Conservation (phyloP, 2,797 vertebrate species). For the Poecilia gillii region DNA sequence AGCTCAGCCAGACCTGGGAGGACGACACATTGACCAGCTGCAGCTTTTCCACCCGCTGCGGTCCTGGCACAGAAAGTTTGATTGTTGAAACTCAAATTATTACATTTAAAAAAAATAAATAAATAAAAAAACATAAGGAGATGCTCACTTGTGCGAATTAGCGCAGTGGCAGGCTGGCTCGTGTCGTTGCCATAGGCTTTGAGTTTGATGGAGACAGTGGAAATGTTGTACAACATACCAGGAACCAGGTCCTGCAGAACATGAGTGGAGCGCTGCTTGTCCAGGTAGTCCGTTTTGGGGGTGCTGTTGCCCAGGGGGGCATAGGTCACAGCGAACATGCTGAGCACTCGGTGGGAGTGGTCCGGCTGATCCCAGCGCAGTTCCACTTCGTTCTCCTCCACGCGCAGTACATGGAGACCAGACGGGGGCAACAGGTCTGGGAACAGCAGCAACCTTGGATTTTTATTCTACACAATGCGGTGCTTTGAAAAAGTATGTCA, state of each 20-base stretch:
- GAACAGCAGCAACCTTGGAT: slow-evolving; percentile 66
- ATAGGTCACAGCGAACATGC: slow-evolving; percentile 93
- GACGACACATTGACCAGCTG: slow-evolving; percentile 89
- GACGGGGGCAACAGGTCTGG: slow-evolving; percentile 95
- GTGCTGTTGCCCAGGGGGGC: slow-evolving; percentile 85
- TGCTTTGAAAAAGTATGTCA: neutral
- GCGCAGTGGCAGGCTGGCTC: slow-evolving; percentile 89
- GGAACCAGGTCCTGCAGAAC: slow-evolving; percentile 89
- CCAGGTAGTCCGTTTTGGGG: slow-evolving; percentile 91
- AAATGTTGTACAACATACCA: slow-evolving; percentile 95
- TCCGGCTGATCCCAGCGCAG: slow-evolving; percentile 92
- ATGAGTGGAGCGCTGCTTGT: slow-evolving; percentile 86
- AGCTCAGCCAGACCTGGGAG: slow-evolving; percentile 87
- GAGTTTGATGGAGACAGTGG: slow-evolving; percentile 93
- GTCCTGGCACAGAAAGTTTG: slow-evolving; percentile 78
- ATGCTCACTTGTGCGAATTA: slow-evolving; percentile 92
- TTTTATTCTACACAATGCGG: slow-evolving; percentile 29
- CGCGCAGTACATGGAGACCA: slow-evolving; percentile 90
- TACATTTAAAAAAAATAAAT: neutral
- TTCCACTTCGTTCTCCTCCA: slow-evolving; percentile 93
- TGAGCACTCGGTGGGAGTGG: slow-evolving; percentile 84
- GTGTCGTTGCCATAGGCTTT: slow-evolving; percentile 92
- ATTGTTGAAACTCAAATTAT: neutral
- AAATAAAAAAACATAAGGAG: neutral
- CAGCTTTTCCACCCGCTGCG: slow-evolving; percentile 88